These are phyloP conservation scores for Copsychus sechellarum DNA, from an alignment of 2,113 vertebrate species.

Conservation along the genomic window DNA sequence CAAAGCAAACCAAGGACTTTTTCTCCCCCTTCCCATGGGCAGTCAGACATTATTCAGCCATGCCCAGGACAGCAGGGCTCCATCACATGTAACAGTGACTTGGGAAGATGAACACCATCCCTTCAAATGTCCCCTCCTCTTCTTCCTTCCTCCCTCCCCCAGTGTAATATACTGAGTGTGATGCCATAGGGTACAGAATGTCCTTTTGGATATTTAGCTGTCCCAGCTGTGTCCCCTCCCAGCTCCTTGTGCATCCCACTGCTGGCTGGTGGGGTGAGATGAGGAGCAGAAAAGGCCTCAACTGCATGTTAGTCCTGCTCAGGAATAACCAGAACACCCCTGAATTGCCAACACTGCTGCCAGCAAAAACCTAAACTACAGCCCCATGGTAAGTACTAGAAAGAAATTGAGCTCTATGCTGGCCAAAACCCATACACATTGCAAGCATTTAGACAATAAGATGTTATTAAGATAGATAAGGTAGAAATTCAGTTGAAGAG, in stretches of 20 bases:
- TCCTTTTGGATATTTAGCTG: neutral
- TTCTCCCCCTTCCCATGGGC: too few relatives aligned
- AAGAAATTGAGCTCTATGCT: neutral
- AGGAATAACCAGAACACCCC: neutral
- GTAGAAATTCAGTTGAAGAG: neutral
- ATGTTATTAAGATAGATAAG: neutral
- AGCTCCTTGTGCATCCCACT: rapidly evolving
- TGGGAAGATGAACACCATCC: rapidly evolving
- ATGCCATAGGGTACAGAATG: neutral
- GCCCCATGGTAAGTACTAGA: neutral
- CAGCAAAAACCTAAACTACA: neutral
- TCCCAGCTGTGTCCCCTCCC: neutral
- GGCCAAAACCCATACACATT: neutral
- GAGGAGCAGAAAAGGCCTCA: neutral
- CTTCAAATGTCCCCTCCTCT: neutral
- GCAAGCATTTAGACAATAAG: neutral
- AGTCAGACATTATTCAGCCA: neutral
- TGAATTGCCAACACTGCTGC: neutral
- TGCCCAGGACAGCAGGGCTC: neutral
- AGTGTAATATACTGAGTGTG: neutral
- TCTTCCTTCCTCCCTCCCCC: neutral
- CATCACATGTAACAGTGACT: neutral
- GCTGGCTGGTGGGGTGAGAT: rapidly evolving
- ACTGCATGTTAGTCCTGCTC: neutral
- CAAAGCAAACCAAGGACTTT: neutral